Evolutionary conservation across 1,140 invertebrate genomes (phyloP).

Genomic region (Neuroterus valhalla): DNA sequence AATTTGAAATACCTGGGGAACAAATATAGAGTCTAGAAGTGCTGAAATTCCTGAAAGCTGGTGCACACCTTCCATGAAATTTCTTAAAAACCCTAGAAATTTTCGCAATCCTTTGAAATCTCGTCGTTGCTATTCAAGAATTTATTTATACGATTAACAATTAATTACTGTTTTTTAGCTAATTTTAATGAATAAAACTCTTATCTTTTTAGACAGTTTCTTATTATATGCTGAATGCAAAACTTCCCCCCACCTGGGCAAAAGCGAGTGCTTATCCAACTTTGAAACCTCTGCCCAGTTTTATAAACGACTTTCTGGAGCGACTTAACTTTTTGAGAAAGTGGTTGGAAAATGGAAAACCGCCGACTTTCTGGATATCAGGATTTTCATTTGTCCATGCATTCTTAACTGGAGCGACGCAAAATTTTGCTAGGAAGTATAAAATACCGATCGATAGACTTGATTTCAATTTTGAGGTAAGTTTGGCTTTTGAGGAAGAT

Average conservation of each 20-base stretch:
- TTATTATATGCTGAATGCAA: constrained; percentile 81
- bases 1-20: no score
- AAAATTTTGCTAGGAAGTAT: constrained; percentile 93
- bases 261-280: constrained; percentile 90
- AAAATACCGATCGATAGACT: constrained; percentile 92
- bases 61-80: no score
- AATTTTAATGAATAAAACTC: no score
- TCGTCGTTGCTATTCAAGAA: no score
- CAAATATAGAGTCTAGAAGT: no score
- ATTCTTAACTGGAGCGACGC: constrained; percentile 93
- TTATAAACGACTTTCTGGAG: constrained; percentile 89
- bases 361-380: constrained; percentile 91
- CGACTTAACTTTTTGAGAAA: constrained; percentile 84
- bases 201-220: constrained; percentile 72
- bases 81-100: no score
- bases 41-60: no score
- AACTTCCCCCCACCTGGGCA: constrained; percentile 87
- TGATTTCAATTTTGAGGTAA: constrained; percentile 86
- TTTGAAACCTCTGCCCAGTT: constrained; percentile 90
- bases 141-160: no score
- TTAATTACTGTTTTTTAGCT: no score
- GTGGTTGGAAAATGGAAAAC: constrained; percentile 88
- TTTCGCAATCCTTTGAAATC: no score
- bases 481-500: no score
- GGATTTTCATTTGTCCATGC: constrained; percentile 97